Evolutionary conservation across 2,888 invertebrate genomes (phyloP), one percentile per base, ranked within the genome.

Genomic region (Itoplectis maculator): DNA sequence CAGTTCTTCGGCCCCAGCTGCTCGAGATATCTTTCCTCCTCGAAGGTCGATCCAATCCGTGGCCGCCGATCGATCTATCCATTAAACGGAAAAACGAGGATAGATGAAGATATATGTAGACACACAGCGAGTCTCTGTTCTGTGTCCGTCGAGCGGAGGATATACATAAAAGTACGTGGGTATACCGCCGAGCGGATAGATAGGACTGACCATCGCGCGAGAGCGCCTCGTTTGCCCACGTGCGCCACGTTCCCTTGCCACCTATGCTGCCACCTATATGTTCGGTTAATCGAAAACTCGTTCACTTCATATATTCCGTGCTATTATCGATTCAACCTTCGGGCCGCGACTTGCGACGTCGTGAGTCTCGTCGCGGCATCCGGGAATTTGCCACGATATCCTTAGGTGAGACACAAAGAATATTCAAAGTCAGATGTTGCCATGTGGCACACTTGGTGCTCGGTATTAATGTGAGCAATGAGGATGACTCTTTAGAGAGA

Each of bases 161-260:
- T 81, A 72, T 76, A 81, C 72, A 72, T 72, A 81, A 29, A 5
- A 72, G 23, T 68, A 81, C 81, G 81, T 81, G 81, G 76, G 81
- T 54, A 69, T 63, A 42, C 20, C 54, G 29, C 42, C 49, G 23
- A 51, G 69, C 70, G 61, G 76, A 81, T 68, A 76, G 76, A 76
- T 68, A 81, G 81, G 76, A 63, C 51, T 69, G 37, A 69, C 69
- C 49, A 66, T 63, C 56, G 75, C 9, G 54, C 23, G n/a, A 3
- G 29, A 29, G 23, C 42, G 45, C 63, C n/a, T 66, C 66, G 83
- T 77, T 83, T 83, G 84, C 83, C 84, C 83, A 79, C 74, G 81
- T 83, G 49, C 70, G n/a, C n/a, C n/a, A n/a, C n/a, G 61, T 75
- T 82, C 78, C 77, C 83, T 79, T 81, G 79, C 83, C 73, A 81